Base-by-base conservation (phyloP, 2,797 vertebrate genomes). In the Megalops cyprinoides region DNA sequence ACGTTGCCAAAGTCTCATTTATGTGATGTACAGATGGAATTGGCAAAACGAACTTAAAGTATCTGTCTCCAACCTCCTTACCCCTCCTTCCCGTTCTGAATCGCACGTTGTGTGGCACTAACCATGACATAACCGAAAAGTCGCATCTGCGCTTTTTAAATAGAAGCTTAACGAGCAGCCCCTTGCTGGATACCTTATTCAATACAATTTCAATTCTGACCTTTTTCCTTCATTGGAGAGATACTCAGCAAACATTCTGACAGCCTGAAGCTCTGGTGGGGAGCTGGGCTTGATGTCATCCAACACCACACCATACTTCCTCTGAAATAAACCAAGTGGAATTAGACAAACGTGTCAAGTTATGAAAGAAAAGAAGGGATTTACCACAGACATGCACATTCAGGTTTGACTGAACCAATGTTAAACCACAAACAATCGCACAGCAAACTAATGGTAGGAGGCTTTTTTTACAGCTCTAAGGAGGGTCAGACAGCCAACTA, bases 211-310 rank as follows among this genome's bases (percentile, higher is more conserved):
- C 20, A 42, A 60, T 8, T 75, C 81, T 69, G 58, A 98, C 98
- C 98, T 94, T 82, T 94, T 96, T 75, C 74, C 91, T 85, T 97
- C 97, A 7, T 10, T 96, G 44, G 97, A 95, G 48, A 96, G 89
- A 86, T 97, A 99, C 5, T 99, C 96, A 0, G 98, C 97, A 83
- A 98, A 97, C 97, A 97, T 96, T 84, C 91, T 91, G 15, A 98
- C 96, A 0, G 98, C 97, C 73, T 98, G 98, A 2, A 99, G 95
- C 79, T 99, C 98, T 0, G 96, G 91, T 1, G 94, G 79, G 0
- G 97, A 95, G 2, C 53, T 95, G n/a, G 87, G 79, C 83, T 95
- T 96, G 81, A 99, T 96, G 84, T 99, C 98, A 73, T 99, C 98
- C 89, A 99, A 88, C 0, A 98, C 97, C 9, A 99, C 98, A 0